Base-by-base conservation (phyloP, 1,140 invertebrate species). In the Tribolium castaneum region DNA sequence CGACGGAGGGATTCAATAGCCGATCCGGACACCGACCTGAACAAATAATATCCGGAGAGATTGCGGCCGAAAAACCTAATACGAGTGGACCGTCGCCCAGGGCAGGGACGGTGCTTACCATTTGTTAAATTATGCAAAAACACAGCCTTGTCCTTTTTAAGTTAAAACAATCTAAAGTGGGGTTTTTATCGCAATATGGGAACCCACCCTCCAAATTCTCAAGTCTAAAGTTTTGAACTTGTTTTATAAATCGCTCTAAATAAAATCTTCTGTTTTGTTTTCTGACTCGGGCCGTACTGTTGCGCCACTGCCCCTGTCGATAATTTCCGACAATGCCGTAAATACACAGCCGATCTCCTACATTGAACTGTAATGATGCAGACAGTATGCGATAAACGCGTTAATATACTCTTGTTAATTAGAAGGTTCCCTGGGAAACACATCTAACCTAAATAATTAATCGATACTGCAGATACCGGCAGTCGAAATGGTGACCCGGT, bases 11-110 rank as follows among this genome's bases (percentile, higher is more conserved):
- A 45, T 45, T 45, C 39, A 9, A 45, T 45, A 9, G 25, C 39
- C 39, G 54, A 59, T 59, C 54, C 54, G 19, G 10, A 19, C 16
- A 2, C 54, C 14, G 54, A 59, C 54, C 22, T 59, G 54, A 30
- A 59, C 54, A 59, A 59, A 59, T 59, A 59, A 59, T 59, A 59
- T 59, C 54, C 54, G 54, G 54, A 25, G 54, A 25, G 22, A n/a
- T 22, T 59, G 22, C 54, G 54, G 54, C 22, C 54, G 16, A n/a
- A 59, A 25, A 59, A 59, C 19, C 19, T 59, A 59, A 59, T 30
- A 22, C 19, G 54, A 19, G 16, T 59, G 19, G 13, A 59, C 13
- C 22, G 22, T 59, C 19, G 54, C 5, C 22, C 4, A 52, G 51
- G 51, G 51, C 25, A 5, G 25, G 25, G 6, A 6, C 25, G 3